Evolutionary conservation across 2,113 vertebrate genomes (phyloP), one percentile per base, ranked within the genome.

Genomic region (Gobius niger): DNA sequence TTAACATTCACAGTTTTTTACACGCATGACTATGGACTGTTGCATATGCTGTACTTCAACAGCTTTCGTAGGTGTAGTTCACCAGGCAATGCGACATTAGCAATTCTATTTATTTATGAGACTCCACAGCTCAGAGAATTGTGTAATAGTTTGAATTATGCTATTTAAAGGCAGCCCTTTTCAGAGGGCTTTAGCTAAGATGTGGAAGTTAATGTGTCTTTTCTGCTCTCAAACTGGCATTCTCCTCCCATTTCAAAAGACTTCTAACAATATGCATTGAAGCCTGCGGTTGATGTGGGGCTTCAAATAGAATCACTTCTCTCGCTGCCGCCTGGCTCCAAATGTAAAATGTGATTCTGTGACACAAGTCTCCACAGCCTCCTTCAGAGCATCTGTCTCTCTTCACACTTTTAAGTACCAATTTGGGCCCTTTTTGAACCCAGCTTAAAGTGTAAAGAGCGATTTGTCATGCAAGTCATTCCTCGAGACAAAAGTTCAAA

Each of bases 341-440:
- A 85, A 88, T 81, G 19, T 73, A 76, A 70, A 85, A 75, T 69
- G 80, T 70, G 81, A 87, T 91, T 86, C 83, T 56, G 51, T 68
- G 47, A 65, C 78, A 62, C 19, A 13, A 72, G 72, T 74, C 77
- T 83, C 74, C 65, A 59, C 76, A 84, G 82, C 64, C 82, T 75
- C 65, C 75, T 80, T 89, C 72, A 76, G 72, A 1, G 18, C 81
- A 85, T 88, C 87, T 85, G 85, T 80, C 76, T 73, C 77, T 86
- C 69, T 44, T 72, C 75, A 75, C 74, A 67, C 80, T 76, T 90
- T 85, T 80, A 83, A 90, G 85, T 68, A 83, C 72, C 86, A 89
- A 86, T 91, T 85, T 89, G 76, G 72, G 82, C 68, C 73, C 74
- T 83, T 82, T 87, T 82, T 86, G 85, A 88, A 82, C 73, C 71